Conservation (phyloP, 2,797 vertebrate species). For the Danio choprae region DNA sequence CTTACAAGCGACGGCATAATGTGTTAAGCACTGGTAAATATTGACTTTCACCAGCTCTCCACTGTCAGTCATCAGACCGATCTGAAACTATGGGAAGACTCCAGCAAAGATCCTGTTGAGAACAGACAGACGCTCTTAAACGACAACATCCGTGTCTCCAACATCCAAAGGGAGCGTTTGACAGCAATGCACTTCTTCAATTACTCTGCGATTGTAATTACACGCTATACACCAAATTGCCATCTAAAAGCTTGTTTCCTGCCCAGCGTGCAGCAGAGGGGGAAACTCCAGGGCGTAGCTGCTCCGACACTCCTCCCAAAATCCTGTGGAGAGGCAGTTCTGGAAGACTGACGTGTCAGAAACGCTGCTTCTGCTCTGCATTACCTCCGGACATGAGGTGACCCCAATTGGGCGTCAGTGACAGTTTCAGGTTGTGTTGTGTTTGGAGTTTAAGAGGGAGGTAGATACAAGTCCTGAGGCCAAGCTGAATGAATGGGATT, state of each 20-base stretch:
- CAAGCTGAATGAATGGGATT: slow-evolving; percentile 67
- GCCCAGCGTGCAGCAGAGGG: slow-evolving; percentile 43
- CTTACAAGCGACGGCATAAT: slow-evolving; percentile 56
- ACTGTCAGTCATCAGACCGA: slow-evolving; percentile 22
- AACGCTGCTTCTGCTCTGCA: not conserved
- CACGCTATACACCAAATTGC: slow-evolving; percentile 63
- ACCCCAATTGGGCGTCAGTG: slow-evolving; percentile 45
- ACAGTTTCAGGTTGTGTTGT: slow-evolving; percentile 53
- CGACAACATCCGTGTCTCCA: slow-evolving; percentile 7
- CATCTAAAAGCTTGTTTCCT: slow-evolving; percentile 65
- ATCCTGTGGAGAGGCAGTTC: slow-evolving; percentile 22
- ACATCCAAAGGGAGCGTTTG: not conserved
- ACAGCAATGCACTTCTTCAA: slow-evolving; percentile 57
- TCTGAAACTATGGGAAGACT: not conserved
- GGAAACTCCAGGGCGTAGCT: slow-evolving; percentile 65
- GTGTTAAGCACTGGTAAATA: slow-evolving; percentile 68
- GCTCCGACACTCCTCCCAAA: slow-evolving; percentile 45
- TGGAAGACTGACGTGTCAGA: slow-evolving; percentile 15
- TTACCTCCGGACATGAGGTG: slow-evolving; percentile 62
- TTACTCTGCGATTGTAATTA: slow-evolving; percentile 67
- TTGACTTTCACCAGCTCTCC: slow-evolving; percentile 65
- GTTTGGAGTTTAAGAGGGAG: slow-evolving; percentile 33
- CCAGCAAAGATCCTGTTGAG: not conserved
- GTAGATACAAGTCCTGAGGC: slow-evolving; percentile 54
- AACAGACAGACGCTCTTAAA: not conserved